Base-by-base conservation (phyloP, 2,888 invertebrate genomes). In the Dioctria rufipes region DNA sequence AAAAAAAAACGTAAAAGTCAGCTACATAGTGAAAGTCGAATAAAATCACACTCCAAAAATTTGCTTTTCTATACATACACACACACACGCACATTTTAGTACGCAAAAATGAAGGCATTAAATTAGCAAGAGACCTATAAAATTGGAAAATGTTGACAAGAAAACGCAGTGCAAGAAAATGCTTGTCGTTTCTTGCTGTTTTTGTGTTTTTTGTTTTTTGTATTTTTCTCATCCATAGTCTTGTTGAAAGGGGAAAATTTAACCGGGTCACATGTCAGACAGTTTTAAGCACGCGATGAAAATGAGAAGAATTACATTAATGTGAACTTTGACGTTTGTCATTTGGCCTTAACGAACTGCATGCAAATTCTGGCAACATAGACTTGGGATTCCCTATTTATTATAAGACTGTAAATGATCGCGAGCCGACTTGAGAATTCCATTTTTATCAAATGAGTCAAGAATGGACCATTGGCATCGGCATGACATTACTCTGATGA, bases 231-330 rank as follows among this genome's bases (percentile, higher is more conserved):
- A 51, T 49, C 67, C 11, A 13, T 11, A 40, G 40, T 25, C 49
- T 46, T 71, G 71, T 51, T 71, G 42, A 73, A 73, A 40, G 73
- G 73, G 73, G 58, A 42, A 71, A 58, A 58, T 54, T 73, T 73
- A 73, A 73, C 73, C 73, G 73, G 73, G 73, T 73, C 73, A 73
- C 73, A 73, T 73, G 73, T 73, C 73, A 73, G 73, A 73, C 73
- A 73, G 58, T 73, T 73, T 25, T 73, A 73, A 73, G 42, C 73
- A 73, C 73, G 73, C 73, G 73, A 73, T 73, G 73, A 73, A 25
- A 73, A 73, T 73, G 73, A 73, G 73, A 42, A 54, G 60, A 73
- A 73, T 73, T 58, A 58, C 73, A 54, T 73, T 73, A 58, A 73
- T 73, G 73, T 73, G 73, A 73, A 73, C 73, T 73, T 73, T 73